Evolutionary conservation across 2,113 vertebrate species (phyloP).

Genomic region (Ondatra zibethicus): DNA sequence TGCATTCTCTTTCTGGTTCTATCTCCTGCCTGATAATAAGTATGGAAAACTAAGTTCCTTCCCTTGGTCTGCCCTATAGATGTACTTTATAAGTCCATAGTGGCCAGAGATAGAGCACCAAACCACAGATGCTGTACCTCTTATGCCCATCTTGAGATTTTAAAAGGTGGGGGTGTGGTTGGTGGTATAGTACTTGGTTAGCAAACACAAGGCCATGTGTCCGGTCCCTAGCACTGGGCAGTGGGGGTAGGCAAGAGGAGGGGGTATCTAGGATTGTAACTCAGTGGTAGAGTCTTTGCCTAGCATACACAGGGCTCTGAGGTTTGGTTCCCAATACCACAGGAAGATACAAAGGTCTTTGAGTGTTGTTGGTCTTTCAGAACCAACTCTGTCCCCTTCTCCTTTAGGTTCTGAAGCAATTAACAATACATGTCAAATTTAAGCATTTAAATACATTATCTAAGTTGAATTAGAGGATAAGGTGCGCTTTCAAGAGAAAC

Average conservation of each 20-base stretch:
- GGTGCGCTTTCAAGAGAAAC: background rate
- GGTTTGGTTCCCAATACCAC: background rate
- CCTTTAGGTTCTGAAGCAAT: background rate
- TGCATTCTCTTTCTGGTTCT: background rate
- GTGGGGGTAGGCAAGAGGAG: background rate
- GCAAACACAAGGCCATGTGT: background rate
- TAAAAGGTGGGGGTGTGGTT: background rate
- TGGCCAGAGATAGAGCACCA: background rate
- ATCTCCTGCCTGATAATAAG: background rate
- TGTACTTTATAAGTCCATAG: background rate
- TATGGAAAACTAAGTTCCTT: background rate
- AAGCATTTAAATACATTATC: conserved; percentile 17
- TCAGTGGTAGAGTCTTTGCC: background rate
- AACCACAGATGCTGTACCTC: too few relatives aligned
- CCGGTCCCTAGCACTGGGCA: background rate
- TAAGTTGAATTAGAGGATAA: background rate
- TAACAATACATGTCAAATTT: background rate
- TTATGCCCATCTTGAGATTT: background rate
- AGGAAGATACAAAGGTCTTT: background rate
- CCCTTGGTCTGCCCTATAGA: background rate
- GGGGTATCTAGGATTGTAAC: background rate
- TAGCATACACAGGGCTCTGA: background rate
- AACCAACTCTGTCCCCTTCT: background rate
- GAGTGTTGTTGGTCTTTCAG: background rate
- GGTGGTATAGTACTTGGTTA: background rate